Evolutionary conservation across 1,140 invertebrate species (phyloP), one percentile per base, ranked within the genome.

Genomic region (Megathymus violae): DNA sequence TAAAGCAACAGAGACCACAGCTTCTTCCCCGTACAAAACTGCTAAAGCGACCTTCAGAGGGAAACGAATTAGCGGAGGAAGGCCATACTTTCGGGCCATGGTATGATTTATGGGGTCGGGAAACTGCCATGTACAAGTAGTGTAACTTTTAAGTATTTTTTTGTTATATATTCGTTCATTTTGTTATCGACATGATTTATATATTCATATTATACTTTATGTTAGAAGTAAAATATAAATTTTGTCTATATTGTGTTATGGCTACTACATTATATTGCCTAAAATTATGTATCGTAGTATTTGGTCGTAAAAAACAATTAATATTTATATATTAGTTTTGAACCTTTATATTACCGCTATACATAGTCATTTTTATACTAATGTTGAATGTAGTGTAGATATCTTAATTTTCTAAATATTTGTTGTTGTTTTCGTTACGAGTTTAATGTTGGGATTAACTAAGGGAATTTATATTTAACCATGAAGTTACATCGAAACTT

Each of bases 41-140:
- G 1, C 85, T 94, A 36, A 93, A 89, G 86, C 91, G 69, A 71
- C 76, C 78, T 15, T 85, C 64, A 19, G 91, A 82, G 73, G 86
- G 72, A 78, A 91, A 68, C 15, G 92, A 92, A 61, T 89, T 93
- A 48, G 92, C 93, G 47, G 92, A 93, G 69, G 93, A 94, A 27
- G 91, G 92, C 19, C 89, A 93, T 76, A 95, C 95, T 62, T 97
- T 96, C 80, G 96, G 96, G 0, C 96, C 96, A 0, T 97, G 96
- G 96, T 97, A 96, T 75, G 96, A 97, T 85, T 93, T 97, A 34
- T 97, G 96, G 96, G 95, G 95, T 64, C 78, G 88, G 63, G 93
- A 93, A 81, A 82, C 84, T 36, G 76, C 80, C 46, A 86, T 91
- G 71, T 89, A 91, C 79, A 89, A 91, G 68, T 91, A 88, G 69